A percentile compares a stretch with the other conserved stretches of the same genome.
phyloP scores from a whole-genome alignment of 1,140 invertebrate genomes.

The Pseudobourletiella spinata region DNA sequence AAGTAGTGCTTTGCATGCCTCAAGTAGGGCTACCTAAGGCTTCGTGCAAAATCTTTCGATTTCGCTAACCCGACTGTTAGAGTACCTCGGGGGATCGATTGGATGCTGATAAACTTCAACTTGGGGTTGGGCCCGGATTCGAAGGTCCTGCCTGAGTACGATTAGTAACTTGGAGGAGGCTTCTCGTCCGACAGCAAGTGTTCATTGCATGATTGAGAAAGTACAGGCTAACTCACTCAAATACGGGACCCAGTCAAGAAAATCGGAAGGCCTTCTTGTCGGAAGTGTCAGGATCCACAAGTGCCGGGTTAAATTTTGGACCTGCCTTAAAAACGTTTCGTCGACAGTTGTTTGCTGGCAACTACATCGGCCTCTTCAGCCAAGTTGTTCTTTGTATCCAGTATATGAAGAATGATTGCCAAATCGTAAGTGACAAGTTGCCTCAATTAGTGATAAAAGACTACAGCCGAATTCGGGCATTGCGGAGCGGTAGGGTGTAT shows the following conservation, averaged over 20 bases:
- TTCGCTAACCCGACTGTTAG: conserved; percentile 39
- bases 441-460: conserved; percentile 78
- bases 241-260: conserved; percentile 42
- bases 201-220: conserved; percentile 42
- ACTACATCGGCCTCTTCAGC: conserved; percentile 79
- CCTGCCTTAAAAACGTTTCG: conserved; percentile 67
- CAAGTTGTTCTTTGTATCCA: conserved; percentile 82
- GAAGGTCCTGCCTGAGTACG: conserved; percentile 33
- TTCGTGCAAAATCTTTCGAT: conserved; percentile 38
- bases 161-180: conserved; percentile 52
- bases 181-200: conserved; percentile 44
- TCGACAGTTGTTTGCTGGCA: conserved; percentile 76
- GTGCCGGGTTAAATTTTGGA: conserved; percentile 74
- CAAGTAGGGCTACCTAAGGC: too few species aligned
- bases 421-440: conserved; percentile 68
- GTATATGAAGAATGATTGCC: conserved; percentile 57
- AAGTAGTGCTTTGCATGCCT: too few species aligned
- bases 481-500: conserved; percentile 74
- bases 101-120: conserved; percentile 4
- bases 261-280: conserved; percentile 49
- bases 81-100: conserved; percentile 27
- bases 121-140: background rate
- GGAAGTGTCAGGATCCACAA: conserved; percentile 54
- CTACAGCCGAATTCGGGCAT: conserved; percentile 88
- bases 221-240: conserved; percentile 48